Percentiles rank a stretch among this genome's conserved stretches.
Conservation (phyloP, 2,113 vertebrate genomes). For the Pelobates fuscus region DNA sequence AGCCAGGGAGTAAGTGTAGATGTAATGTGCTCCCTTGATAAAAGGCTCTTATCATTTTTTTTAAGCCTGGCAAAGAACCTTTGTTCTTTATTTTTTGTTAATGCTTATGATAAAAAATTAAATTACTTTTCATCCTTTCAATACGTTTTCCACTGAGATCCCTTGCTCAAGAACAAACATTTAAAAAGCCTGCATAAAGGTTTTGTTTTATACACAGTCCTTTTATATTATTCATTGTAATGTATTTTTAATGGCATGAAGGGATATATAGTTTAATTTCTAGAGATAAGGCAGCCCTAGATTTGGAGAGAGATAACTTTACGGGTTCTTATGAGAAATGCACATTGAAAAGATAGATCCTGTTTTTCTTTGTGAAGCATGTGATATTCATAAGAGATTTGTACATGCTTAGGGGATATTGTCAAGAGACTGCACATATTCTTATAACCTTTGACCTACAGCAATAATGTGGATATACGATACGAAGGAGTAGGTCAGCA, state of each 20-base stretch:
- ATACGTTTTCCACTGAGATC: slow-evolving; percentile 72
- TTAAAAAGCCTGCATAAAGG: slow-evolving; percentile 67
- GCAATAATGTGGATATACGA: slow-evolving; percentile 52
- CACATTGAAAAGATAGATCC: slow-evolving; percentile 27
- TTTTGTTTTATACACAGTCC: slow-evolving; percentile 73
- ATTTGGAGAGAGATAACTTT: slow-evolving; percentile 63
- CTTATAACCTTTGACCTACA: slow-evolving; percentile 56
- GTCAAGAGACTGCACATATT: slow-evolving; percentile 40
- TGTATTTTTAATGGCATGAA: slow-evolving; percentile 76
- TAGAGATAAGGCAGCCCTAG: slow-evolving; percentile 57
- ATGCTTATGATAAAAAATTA: slow-evolving; percentile 81
- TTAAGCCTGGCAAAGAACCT: slow-evolving; percentile 65
- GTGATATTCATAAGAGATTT: slow-evolving; percentile 49
- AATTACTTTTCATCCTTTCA: slow-evolving; percentile 77
- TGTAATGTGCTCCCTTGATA: slow-evolving; percentile 67
- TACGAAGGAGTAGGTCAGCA: slow-evolving; percentile 51
- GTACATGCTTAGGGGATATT: slow-evolving; percentile 53
- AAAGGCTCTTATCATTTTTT: slow-evolving; percentile 63
- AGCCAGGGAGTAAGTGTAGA: slow-evolving; percentile 57
- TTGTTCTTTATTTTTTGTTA: slow-evolving; percentile 75
- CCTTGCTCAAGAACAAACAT: slow-evolving; percentile 73
- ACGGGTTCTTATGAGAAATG: slow-evolving; percentile 56
- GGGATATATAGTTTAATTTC: slow-evolving; percentile 76
- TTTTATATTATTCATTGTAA: slow-evolving; percentile 78
- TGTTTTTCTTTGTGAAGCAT: not conserved